Evolutionary conservation across 2,113 vertebrate species (phyloP).

Genomic region (Telmatochromis sp.): DNA sequence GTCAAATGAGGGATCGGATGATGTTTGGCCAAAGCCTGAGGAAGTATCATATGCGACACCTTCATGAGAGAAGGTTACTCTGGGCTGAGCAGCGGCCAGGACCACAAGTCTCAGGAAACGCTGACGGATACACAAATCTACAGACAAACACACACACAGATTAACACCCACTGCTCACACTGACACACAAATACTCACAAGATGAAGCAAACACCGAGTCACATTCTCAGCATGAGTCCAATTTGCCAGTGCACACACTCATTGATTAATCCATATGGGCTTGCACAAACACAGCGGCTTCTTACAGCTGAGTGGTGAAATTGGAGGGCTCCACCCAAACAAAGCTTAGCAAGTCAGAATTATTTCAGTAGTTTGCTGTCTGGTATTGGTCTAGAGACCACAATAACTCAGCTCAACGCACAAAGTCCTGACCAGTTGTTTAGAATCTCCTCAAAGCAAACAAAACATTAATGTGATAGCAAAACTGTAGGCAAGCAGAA

Average conservation of each 20-base stretch:
- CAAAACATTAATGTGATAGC: not conserved
- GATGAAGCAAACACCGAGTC: not conserved
- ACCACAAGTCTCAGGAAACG: constrained; percentile 44
- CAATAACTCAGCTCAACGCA: not conserved
- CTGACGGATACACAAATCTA: constrained; percentile 19
- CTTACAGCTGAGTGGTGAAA: constrained; percentile 50
- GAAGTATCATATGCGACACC: constrained; percentile 72
- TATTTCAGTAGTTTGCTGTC: constrained; percentile 17
- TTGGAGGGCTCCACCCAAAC: constrained; percentile 60
- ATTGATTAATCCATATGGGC: constrained; percentile 49
- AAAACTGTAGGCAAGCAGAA: not conserved
- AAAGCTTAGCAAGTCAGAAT: constrained; percentile 39
- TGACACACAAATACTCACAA: constrained; percentile 1
- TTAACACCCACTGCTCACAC: not conserved
- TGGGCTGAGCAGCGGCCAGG: constrained; percentile 29
- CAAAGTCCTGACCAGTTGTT: not conserved
- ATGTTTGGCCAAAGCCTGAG: constrained; percentile 67
- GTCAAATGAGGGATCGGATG: constrained; percentile 58
- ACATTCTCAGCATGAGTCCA: constrained; percentile 6
- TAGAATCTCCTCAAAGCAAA: not conserved
- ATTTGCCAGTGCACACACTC: not conserved
- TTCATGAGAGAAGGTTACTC: constrained; percentile 68
- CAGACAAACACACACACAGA: not conserved
- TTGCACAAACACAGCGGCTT: constrained; percentile 35
- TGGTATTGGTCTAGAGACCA: not conserved